Base-by-base conservation (phyloP, 2,888 invertebrate genomes). In the Litoditis marina region DNA sequence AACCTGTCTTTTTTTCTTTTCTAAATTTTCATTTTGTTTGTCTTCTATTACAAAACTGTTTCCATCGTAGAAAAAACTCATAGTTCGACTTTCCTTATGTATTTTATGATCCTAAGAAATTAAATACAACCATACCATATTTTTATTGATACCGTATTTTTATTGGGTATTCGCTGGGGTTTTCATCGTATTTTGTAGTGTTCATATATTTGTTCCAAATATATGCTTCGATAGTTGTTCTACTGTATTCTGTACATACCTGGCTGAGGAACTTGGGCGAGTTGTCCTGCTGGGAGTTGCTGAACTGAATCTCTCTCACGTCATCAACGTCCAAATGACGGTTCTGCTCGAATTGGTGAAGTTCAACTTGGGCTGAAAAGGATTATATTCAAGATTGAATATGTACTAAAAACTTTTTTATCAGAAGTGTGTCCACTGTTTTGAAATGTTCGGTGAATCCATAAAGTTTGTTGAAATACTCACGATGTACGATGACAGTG, bases 251-350 rank as follows among this genome's bases (percentile, higher is more conserved):
- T 19, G 13, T 11, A 28, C 25, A 25, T 39, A 60, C 56, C 58
- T 66, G 75, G 8, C 64, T 59, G 2, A 73, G 32, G 71, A 79
- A 80, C 56, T 71, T 71, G 16, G 79, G 79, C 11, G 69, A 63
- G 25, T 71, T 59, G 50, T 72, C 74, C 22, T 66, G 59, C n/a
- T 63, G 27, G 5, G 71, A 66, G 36, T 72, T 55, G 8, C 60
- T 47, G 65, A 65, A 77, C 49, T 80, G 77, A 47, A 81, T 68
- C 53, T 81, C 81, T n/a, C 80, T 67, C 32, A 77, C 74, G 59
- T 81, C 81, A 34, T 81, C 81, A 16, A 81, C 81, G 54, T 81
- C 81, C 51, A 76, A 60, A 39, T 66, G 69, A 27, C 68, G 65
- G 59, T 72, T 68, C 28, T 69, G 65, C 55, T 71, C 68, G 52